Conservation (phyloP, 1,140 invertebrate species). For the Drosophila carrolli region DNA sequence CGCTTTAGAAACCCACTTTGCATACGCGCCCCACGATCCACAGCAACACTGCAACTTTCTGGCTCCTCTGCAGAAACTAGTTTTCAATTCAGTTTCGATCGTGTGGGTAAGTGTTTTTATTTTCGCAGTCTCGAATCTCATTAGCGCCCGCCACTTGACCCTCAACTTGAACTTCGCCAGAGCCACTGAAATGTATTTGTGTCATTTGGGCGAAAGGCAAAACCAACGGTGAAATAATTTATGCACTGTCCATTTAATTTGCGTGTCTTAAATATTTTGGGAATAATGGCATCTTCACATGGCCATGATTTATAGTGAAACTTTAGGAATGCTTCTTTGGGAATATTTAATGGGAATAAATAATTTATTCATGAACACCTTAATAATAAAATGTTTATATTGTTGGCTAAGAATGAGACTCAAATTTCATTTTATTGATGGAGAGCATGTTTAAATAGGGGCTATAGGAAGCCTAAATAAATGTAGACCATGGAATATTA, state of each 20-base stretch:
- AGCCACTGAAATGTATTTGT: conserved; percentile 37
- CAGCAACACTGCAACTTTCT: conserved; percentile 45
- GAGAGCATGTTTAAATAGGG: too few species aligned
- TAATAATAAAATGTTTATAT: conserved; percentile 1
- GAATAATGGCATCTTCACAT: conserved; percentile 9
- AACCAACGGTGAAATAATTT: conserved; percentile 17
- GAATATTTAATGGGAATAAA: conserved; percentile 18
- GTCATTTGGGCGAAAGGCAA: conserved; percentile 33
- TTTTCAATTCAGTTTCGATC: conserved; percentile 57
- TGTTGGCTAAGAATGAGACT: neutral
- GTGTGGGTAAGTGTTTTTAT: conserved; percentile 45
- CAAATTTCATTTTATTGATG: neutral
- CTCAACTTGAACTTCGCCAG: conserved; percentile 72
- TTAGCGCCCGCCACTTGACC: conserved; percentile 61
- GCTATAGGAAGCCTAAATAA: too few species aligned
- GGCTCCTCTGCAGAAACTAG: conserved; percentile 46
- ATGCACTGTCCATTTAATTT: conserved; percentile 45
- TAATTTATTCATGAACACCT: conserved; percentile 14
- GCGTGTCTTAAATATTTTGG: conserved; percentile 14
- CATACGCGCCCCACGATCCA: conserved; percentile 43
- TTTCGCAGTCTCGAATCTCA: conserved; percentile 60
- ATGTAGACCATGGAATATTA: too few species aligned
- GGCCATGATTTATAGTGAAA: conserved; percentile 19
- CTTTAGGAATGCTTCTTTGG: neutral
- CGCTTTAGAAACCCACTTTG: conserved; percentile 80